Base-by-base conservation (phyloP, 1,140 invertebrate genomes). In the Micrasema longulum region DNA sequence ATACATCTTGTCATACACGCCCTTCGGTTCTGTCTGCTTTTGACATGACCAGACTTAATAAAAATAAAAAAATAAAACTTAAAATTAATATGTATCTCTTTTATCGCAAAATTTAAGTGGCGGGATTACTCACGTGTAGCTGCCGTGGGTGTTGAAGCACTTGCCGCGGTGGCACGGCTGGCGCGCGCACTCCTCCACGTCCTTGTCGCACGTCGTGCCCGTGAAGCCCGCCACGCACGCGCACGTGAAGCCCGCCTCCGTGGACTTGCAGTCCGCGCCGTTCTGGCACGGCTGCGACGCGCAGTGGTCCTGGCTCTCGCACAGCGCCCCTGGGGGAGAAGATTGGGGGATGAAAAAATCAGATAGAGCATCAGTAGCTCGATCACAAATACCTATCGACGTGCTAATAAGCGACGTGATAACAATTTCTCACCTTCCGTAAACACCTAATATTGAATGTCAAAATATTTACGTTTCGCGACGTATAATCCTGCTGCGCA, bases 131-230 rank as follows among this genome's bases (percentile, higher is more conserved):
- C 87, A 95, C 89, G 93, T 92, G 85, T 96, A 96, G 47, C 92
- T 95, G 76, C 95, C 95, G 79, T 95, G 93, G 62, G 93, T 95
- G 82, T 97, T 96, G 78, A 90, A 88, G 80, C 95, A 96, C 64
- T 91, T 89, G 45, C 93, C 93, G 75, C 95, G 90, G 76, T 88
- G 86, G 84, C 95, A 96, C 3, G 93, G 92, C 52, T 91, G 88
- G 43, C 87, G 86, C 3, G 84, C 79, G 81, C 96, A 98, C 82
- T 98, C 96, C 80, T 96, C 89, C 45, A 97, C 92, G 84, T 98
- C 96, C 67, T 94, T 91, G 53, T 90, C 90, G 83, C 97, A 99
- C 57, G 91, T 91, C 26, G 86, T 81, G 73, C 96, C 96, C 43
- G 90, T 91, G 80, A 97, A 98, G 57, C 95, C 96, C 10, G 90